A percentile compares a stretch with the other conserved stretches of the same genome.
Conservation (phyloP, 2,113 vertebrate species). For the Melanocharis versteri region DNA sequence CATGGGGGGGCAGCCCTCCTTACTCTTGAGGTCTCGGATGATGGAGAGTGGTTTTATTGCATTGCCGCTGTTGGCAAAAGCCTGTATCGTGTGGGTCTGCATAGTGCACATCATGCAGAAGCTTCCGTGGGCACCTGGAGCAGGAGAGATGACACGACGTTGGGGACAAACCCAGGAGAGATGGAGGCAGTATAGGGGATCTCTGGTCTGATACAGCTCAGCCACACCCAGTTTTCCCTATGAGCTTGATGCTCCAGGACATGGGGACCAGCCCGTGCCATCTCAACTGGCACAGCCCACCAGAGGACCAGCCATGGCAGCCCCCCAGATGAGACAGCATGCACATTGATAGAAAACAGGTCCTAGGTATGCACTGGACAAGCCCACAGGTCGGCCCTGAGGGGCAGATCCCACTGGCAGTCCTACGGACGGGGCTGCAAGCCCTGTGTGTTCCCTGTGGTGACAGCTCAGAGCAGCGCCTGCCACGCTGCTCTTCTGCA, state of each 20-base stretch:
- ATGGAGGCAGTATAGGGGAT: background rate
- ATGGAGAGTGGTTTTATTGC: conserved; percentile 92
- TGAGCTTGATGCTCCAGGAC: rapidly evolving
- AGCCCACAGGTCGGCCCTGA: rapidly evolving
- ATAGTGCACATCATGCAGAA: conserved; percentile 98
- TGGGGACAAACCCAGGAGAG: background rate
- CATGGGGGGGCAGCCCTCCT: conserved; percentile 25
- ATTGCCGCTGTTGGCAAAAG: conserved; percentile 92
- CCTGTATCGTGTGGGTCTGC: conserved; percentile 94
- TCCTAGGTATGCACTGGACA: background rate
- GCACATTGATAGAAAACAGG: rapidly evolving
- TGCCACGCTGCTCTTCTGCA: background rate
- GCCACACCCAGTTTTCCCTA: rapidly evolving
- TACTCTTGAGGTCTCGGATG: conserved; percentile 93
- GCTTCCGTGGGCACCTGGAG: conserved; percentile 86
- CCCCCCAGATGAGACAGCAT: rapidly evolving
- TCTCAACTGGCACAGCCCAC: rapidly evolving
- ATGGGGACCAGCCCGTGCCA: rapidly evolving
- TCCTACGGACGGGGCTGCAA: rapidly evolving
- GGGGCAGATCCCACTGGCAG: background rate
- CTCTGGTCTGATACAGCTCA: background rate
- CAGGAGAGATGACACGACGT: rapidly evolving
- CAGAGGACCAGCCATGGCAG: background rate
- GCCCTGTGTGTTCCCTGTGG: rapidly evolving
- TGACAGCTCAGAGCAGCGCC: background rate